A percentile compares a stretch with the other conserved stretches of the same genome.
Evolutionary conservation across 2,113 vertebrate species (phyloP).

Genomic region (Sisor rabdophorus): DNA sequence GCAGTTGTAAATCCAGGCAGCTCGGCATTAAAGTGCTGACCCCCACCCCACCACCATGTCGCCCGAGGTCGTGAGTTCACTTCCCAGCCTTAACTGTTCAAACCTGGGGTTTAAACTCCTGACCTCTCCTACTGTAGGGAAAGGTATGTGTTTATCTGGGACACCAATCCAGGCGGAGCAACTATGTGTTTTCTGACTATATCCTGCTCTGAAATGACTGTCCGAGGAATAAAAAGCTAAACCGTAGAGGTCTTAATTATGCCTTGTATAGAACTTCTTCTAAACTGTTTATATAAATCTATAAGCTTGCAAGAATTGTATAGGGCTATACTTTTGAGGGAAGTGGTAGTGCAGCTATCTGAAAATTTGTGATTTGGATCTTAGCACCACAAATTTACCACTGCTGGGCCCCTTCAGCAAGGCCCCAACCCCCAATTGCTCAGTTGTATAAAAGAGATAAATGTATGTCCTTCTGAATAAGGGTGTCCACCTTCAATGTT

Average conservation of each 20-base stretch:
- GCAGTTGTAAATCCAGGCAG: slow-evolving; percentile 75
- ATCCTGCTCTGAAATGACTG: slow-evolving; percentile 55
- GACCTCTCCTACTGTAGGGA: slow-evolving; percentile 69
- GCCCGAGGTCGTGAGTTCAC: slow-evolving; percentile 73
- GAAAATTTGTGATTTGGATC: too few relatives aligned
- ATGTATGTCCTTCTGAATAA: too few relatives aligned
- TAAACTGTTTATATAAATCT: slow-evolving; percentile 1
- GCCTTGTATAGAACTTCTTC: slow-evolving; percentile 16
- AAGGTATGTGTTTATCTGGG: slow-evolving; percentile 63
- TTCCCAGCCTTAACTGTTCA: slow-evolving; percentile 68
- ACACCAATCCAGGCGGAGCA: slow-evolving; percentile 54
- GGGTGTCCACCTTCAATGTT: too few relatives aligned
- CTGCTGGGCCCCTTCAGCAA: too few relatives aligned
- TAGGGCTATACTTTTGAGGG: background rate
- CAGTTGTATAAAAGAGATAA: background rate
- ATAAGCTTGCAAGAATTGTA: background rate
- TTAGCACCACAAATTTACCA: too few relatives aligned
- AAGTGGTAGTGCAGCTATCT: too few relatives aligned
- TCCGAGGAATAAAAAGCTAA: slow-evolving; percentile 20
- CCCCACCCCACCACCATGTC: slow-evolving; percentile 53
- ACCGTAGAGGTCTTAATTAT: slow-evolving; percentile 11
- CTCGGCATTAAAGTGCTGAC: slow-evolving; percentile 65
- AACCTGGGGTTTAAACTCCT: slow-evolving; percentile 70
- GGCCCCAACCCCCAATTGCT: too few relatives aligned
- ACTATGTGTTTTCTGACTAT: slow-evolving; percentile 12